Base-by-base conservation (phyloP, 1,140 invertebrate genomes). In the Polypedilum vanderplanki region DNA sequence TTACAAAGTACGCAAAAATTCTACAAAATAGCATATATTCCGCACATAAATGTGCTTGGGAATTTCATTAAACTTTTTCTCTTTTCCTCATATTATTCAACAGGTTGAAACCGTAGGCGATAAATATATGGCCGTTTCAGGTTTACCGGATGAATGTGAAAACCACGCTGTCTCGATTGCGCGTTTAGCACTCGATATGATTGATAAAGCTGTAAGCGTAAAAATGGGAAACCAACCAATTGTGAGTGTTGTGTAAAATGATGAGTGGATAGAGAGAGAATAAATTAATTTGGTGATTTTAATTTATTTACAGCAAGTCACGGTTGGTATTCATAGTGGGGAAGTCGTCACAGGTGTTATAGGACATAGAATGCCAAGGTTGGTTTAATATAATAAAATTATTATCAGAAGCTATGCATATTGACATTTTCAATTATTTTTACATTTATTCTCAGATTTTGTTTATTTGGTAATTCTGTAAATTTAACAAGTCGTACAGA, bases 101-200 rank as follows among this genome's bases (percentile, higher is more conserved):
- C 82, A 99, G 96, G 97, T 99, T 57, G 97, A 99, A 86, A 99
- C 97, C n/a, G 94, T 98, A 20, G 97, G 97, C 78, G 97, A 99
- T 84, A 98, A 98, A 82, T 99, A 99, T 83, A 98, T 99, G 97
- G 96, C 96, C 1, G 96, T 98, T 5, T 98, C 96, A 78, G 97
- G 97, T 18, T 85, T 99, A 73, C 97, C 97, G 0, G 96, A 98
- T 80, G 90, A 91, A 15, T 96, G 95, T 83, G 88, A 89, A 76
- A 90, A 90, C 73, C 97, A 99, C 81, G 96, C 97, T 20, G 90
- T 91, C 78, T 96, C 95, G 80, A 98, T 99, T 78, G 96, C 93
- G 0, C 88, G 91, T 73, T 85, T 99, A 17, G 96, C 96, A 4
- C 82, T 98, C 12, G 96, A 98, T 80, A 97, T 98, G 91, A 96